Conservation (phyloP, 2,113 vertebrate genomes). For the Chunga burmeisteri region DNA sequence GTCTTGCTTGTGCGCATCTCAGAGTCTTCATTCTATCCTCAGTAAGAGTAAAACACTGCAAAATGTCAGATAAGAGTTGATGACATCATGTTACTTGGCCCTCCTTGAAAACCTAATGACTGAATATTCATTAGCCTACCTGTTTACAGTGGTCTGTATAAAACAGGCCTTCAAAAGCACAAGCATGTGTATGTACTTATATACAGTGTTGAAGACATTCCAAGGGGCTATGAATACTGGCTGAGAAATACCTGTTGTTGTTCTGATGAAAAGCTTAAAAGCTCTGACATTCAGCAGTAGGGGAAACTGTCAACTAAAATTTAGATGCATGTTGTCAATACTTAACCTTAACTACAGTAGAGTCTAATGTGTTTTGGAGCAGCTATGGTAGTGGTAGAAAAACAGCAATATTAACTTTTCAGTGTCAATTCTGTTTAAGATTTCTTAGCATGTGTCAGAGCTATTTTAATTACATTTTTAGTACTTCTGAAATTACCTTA, state of each 20-base stretch:
- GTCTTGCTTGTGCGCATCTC: neutral
- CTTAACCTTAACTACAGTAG: neutral
- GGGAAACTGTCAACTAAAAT: neutral
- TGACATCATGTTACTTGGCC: neutral
- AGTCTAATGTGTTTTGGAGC: neutral
- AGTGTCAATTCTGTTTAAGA: neutral
- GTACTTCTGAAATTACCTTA: neutral
- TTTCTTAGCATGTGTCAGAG: neutral
- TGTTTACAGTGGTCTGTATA: neutral
- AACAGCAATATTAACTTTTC: neutral
- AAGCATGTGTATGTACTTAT: neutral
- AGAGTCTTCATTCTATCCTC: neutral
- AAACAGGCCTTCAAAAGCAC: neutral
- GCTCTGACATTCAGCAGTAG: neutral
- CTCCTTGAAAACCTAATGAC: neutral
- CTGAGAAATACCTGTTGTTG: neutral
- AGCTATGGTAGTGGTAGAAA: neutral
- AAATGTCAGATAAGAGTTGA: neutral
- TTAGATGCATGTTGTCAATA: neutral
- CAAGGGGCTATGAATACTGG: fast-evolving
- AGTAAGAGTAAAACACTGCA: neutral
- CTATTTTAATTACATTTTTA: neutral
- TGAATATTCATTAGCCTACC: neutral
- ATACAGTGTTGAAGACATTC: neutral
- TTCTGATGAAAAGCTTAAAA: neutral